phyloP scores from a whole-genome alignment of 2,888 invertebrate genomes.

The Pediacus dermestoides region DNA sequence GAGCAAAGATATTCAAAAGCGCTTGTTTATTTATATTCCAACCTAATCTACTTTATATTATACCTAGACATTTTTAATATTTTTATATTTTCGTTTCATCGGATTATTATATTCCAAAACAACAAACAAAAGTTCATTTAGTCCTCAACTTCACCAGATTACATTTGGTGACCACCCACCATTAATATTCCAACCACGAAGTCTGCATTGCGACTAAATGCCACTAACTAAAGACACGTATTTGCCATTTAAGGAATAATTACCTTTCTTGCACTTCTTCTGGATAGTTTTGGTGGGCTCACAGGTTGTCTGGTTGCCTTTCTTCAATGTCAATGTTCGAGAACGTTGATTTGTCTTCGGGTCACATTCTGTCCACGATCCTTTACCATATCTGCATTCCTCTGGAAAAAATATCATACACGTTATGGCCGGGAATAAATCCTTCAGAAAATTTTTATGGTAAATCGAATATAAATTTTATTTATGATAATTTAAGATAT shows the following conservation, averaged over 20 bases:
- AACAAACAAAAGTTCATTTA: no score
- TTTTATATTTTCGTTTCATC: no score
- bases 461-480: slow-evolving; percentile 1
- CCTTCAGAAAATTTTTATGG: background rate
- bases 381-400: slow-evolving; percentile 81
- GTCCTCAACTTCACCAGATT: no score
- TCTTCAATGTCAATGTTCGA: slow-evolving; percentile 79
- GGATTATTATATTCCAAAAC: no score
- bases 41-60: no score
- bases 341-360: slow-evolving; percentile 77
- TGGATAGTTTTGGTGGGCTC: slow-evolving; percentile 81
- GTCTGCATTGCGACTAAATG: background rate
- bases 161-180: no score
- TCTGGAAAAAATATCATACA: slow-evolving; percentile 54
- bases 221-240: slow-evolving; percentile 4
- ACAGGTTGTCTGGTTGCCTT: slow-evolving; percentile 74
- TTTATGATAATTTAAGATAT: background rate
- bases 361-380: slow-evolving; percentile 87
- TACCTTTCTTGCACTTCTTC: slow-evolving; percentile 92
- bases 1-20: no score
- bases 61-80: no score
- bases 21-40: no score
- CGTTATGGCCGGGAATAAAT: no score
- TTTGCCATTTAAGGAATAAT: slow-evolving; percentile 18
- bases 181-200: slow-evolving; percentile 4